Base-by-base conservation (phyloP, 2,888 invertebrate species). In the Heliconius aoede region DNA sequence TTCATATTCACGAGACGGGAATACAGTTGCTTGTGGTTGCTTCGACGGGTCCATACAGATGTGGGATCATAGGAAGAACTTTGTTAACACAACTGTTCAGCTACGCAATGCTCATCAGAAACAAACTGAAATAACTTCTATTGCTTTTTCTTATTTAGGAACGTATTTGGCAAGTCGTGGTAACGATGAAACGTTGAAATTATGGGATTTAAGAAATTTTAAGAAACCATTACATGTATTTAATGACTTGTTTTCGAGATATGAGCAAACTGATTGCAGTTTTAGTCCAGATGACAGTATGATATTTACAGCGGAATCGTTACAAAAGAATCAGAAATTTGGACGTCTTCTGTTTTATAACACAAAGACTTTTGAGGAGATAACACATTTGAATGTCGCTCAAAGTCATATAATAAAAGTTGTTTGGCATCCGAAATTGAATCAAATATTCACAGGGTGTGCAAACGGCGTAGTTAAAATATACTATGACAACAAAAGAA, bases 341-440 rank as follows among this genome's bases (percentile, higher is more conserved):
- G 98, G 98, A 0, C 94, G 96, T 83, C 87, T 99, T 0, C 87
- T 97, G 76, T 98, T 99, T 89, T 98, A 97, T 83, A 96, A 97
- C 83, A 95, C 97, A 0, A 96, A 96, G 76, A 97, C 96, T 0
- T 97, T 98, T 82, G 95, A 97, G 30, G 86, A 96, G 46, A 95
- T 97, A 0, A 96, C 96, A 61, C 95, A 96, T 80, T 96, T 99
- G 75, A 95, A 96, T 13, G 97, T 98, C 0, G 95, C 97, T 0
- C 95, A 97, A 84, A 97, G 98, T 0, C 98, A 98, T 81, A 96
- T 98, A 0, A 97, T 99, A 1, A 97, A 99, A 86, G 96, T 97
- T 0, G 89, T 97, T 0, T 99, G 99, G 99, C 99, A 99, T 91
- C 98, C 99, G 0, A 98, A 98, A 88, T 91, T 99, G n/a, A 99